These are phyloP conservation scores for Scomber colias DNA, from an alignment of 2,113 vertebrate genomes.

Conservation along the genomic window DNA sequence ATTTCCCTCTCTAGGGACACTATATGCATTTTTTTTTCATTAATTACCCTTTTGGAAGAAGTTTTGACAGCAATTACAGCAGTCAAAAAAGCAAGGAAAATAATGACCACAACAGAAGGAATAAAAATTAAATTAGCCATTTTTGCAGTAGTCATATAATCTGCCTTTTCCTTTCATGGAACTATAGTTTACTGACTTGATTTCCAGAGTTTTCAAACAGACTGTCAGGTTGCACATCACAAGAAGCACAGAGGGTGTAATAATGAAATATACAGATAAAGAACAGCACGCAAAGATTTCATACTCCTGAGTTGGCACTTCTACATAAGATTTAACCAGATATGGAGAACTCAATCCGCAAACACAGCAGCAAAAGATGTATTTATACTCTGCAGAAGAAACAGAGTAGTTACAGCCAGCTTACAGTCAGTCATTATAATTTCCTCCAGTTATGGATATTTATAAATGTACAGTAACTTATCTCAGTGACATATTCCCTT, in stretches of 20 bases:
- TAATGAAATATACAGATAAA: constrained; percentile 29
- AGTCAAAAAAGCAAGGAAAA: constrained; percentile 35
- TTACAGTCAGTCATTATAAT: background rate
- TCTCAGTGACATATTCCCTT: background rate
- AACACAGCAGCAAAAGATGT: background rate
- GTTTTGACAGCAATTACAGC: constrained; percentile 40
- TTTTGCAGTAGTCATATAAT: constrained; percentile 15
- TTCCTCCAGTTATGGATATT: background rate
- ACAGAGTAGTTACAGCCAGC: background rate
- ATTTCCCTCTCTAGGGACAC: constrained; percentile 32
- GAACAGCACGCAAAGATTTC: background rate
- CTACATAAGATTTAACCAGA: background rate
- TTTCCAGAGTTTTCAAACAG: background rate
- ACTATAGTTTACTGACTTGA: background rate
- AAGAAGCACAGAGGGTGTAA: constrained; percentile 18
- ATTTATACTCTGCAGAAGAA: background rate
- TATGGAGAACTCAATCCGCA: background rate
- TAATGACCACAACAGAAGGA: background rate
- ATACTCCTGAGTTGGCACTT: background rate
- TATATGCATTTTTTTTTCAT: constrained; percentile 2
- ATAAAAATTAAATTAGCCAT: constrained; percentile 21
- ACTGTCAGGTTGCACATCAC: constrained; percentile 24
- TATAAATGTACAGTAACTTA: background rate
- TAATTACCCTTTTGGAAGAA: constrained; percentile 24
- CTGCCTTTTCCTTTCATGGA: background rate